phyloP scores from a whole-genome alignment of 1,140 invertebrate genomes.

The Megathymus violae region DNA sequence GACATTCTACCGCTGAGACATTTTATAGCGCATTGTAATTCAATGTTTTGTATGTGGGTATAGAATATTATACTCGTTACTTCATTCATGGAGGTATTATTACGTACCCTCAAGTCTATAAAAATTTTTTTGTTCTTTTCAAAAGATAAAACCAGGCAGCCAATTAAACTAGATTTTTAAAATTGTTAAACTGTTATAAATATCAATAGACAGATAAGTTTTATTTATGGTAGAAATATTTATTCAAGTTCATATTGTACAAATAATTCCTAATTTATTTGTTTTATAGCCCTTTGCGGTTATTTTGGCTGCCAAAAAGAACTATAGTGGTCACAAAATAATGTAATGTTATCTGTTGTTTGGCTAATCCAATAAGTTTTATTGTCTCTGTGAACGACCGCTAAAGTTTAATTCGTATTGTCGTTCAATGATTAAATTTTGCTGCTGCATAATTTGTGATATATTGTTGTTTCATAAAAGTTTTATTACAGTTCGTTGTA shows the following conservation, averaged over 20 bases:
- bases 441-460: slow-evolving; percentile 20
- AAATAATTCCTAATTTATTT: no score
- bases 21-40: slow-evolving; percentile 72
- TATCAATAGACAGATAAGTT: no score
- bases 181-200: no score
- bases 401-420: slow-evolving; percentile 25
- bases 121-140: no score
- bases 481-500: slow-evolving; percentile 19
- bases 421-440: slow-evolving; percentile 28
- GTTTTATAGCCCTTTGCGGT: neutral
- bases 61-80: slow-evolving; percentile 3
- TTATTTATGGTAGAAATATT: no score
- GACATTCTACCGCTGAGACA: slow-evolving; percentile 63
- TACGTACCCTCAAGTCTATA: no score
- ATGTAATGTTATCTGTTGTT: slow-evolving; percentile 8
- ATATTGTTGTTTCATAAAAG: slow-evolving; percentile 14
- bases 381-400: slow-evolving; percentile 18
- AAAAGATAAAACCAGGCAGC: no score
- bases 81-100: no score
- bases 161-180: no score
- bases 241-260: no score
- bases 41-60: slow-evolving; percentile 63
- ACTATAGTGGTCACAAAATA: neutral
- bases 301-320: neutral
- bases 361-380: slow-evolving; percentile 19